Base-by-base conservation (phyloP, 2,113 vertebrate species). In the Callionymus lyra region DNA sequence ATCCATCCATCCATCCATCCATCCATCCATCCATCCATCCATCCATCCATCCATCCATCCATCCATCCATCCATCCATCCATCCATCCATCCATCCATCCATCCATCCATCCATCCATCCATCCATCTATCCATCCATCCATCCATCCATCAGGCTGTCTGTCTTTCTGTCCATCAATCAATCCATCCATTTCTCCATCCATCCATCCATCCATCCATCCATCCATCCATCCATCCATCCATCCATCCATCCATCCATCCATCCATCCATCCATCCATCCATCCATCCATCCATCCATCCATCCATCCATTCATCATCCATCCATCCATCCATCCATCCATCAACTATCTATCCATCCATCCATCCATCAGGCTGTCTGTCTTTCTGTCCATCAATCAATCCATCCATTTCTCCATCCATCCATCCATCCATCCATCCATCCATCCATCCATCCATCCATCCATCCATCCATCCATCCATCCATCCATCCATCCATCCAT, bases 1-100 rank as follows among this genome's bases (percentile, higher is more conserved):
- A 19, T 53, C 50, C 39, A 39, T 33, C 31, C 31, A 33, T 33
- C 31, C 31, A 33, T 33, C 31, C 31, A 33, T 33, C 31, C 31
- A 33, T 33, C 31, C 31, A 33, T 33, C 31, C 31, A 33, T 33
- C 31, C 31, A 33, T 33, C 31, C 31, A 33, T 33, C 31, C 31
- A 33, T 33, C 31, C 31, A 33, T 33, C 31, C 31, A 33, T 33
- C 31, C 31, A 33, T 33, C 31, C 31, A 33, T 33, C 31, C 31
- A 33, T 33, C 31, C 31, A 33, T 33, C 31, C 31, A 33, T 33
- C 31, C 31, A 33, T 33, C 31, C 31, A 33, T 33, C 31, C 31
- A 33, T 33, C 31, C 31, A 33, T 33, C 31, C 31, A 33, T 33
- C 31, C 31, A 33, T 33, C 31, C 31, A 33, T 33, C 31, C 31